Evolutionary conservation across 1,140 invertebrate genomes (phyloP).

Genomic region (Trichonephila inaurata): DNA sequence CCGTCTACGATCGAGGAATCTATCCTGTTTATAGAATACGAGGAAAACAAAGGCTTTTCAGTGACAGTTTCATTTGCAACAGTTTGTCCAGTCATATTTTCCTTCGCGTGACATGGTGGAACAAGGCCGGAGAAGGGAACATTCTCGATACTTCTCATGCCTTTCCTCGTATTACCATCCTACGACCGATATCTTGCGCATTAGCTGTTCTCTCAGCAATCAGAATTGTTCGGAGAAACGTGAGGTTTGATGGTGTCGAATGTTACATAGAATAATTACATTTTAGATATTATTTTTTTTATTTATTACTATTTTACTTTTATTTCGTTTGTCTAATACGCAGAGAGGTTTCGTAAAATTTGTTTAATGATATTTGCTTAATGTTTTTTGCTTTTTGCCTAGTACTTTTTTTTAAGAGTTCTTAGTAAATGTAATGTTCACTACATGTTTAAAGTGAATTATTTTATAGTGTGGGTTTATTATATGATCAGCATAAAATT

Average conservation of each 20-base stretch:
- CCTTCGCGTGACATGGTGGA: conserved; percentile 59
- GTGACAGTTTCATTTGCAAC: conserved; percentile 32
- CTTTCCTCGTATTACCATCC: conserved; percentile 55
- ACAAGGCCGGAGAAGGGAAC: conserved; percentile 45
- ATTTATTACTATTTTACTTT: background rate
- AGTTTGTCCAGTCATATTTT: conserved; percentile 64
- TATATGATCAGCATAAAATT: too few relatives aligned
- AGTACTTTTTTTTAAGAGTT: too few relatives aligned
- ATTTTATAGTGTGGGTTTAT: too few relatives aligned
- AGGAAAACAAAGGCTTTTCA: conserved; percentile 48
- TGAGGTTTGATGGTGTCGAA: background rate
- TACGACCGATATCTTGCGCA: conserved; percentile 21
- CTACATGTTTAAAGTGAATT: too few relatives aligned
- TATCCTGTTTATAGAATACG: background rate
- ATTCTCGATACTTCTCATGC: background rate
- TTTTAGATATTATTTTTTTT: background rate
- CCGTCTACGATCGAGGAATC: conserved; percentile 1
- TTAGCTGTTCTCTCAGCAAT: background rate
- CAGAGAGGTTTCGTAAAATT: too few relatives aligned
- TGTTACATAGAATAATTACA: background rate
- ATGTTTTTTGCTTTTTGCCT: too few relatives aligned
- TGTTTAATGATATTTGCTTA: too few relatives aligned
- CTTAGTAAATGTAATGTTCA: too few relatives aligned
- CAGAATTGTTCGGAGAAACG: background rate
- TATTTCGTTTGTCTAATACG: too few relatives aligned